Conservation (phyloP, 2,888 invertebrate species). For the Galerucella pusilla region DNA sequence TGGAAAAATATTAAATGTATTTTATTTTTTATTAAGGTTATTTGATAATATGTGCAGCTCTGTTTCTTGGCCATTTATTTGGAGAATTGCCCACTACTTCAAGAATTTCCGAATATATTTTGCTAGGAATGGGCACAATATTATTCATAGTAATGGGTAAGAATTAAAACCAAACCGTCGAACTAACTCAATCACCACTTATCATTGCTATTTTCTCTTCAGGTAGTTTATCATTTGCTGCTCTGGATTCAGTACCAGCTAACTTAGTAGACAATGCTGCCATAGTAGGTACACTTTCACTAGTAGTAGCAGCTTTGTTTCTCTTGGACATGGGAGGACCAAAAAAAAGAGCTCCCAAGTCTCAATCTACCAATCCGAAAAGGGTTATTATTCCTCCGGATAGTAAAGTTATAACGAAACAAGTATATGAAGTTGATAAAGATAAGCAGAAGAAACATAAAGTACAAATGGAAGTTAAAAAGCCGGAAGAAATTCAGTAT, state of each 20-base stretch:
- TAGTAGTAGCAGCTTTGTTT: conserved; percentile 76
- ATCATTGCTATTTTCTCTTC: conserved; percentile 39
- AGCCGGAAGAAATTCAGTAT: conserved; percentile 21
- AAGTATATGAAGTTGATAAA: conserved; percentile 53
- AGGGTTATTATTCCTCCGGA: conserved; percentile 40
- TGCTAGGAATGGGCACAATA: conserved; percentile 77
- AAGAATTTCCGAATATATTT: conserved; percentile 74
- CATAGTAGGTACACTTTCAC: conserved; percentile 74
- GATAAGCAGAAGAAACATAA: conserved; percentile 42
- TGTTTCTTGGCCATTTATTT: conserved; percentile 73
- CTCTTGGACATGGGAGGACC: conserved; percentile 75
- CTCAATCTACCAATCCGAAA: conserved; percentile 37
- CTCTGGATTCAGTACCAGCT: conserved; percentile 76
- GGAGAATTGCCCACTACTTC: conserved; percentile 74
- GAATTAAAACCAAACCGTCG: conserved; percentile 36
- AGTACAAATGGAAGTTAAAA: conserved; percentile 24
- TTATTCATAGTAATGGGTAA: conserved; percentile 76
- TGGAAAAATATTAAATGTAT: background rate
- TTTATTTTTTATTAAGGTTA: conserved; percentile 60
- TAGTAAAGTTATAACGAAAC: conserved; percentile 47
- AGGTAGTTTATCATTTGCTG: conserved; percentile 77
- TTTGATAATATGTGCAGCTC: conserved; percentile 76
- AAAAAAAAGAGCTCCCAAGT: conserved; percentile 63
- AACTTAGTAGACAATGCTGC: conserved; percentile 78
- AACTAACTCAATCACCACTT: background rate